Evolutionary conservation across 2,113 vertebrate species (phyloP).

Genomic region (Carassius auratus): DNA sequence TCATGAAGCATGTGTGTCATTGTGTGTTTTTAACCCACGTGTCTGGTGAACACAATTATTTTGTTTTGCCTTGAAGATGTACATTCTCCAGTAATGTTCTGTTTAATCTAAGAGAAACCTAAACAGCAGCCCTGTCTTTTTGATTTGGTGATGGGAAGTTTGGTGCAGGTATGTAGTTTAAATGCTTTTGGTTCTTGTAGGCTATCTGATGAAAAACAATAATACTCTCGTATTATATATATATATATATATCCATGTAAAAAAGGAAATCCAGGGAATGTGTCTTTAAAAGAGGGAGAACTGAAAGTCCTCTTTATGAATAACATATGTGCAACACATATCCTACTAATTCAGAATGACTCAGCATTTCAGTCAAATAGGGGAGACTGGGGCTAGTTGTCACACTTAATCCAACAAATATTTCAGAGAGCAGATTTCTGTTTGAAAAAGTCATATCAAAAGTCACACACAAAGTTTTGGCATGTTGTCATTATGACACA

Average conservation of each 20-base stretch:
- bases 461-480: not conserved
- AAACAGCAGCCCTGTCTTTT: not conserved
- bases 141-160: not conserved
- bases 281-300: not conserved
- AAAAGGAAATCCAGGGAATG: not conserved
- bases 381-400: conserved; percentile 6
- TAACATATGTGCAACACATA: conserved; percentile 10
- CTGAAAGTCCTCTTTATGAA: not conserved
- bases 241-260: not conserved
- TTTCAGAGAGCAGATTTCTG: too few relatives aligned
- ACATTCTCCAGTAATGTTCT: not conserved
- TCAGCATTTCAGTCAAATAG: not conserved
- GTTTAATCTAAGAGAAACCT: not conserved
- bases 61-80: not conserved
- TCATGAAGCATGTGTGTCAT: not conserved
- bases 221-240: too few relatives aligned
- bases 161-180: not conserved
- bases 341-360: not conserved
- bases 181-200: not conserved
- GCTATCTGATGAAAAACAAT: too few relatives aligned
- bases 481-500: not conserved
- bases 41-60: not conserved
- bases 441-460: not conserved
- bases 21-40: not conserved
- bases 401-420: not conserved